These are phyloP conservation scores for Lepus europaeus DNA, from an alignment of 2,113 vertebrate species.

Conservation along the genomic window DNA sequence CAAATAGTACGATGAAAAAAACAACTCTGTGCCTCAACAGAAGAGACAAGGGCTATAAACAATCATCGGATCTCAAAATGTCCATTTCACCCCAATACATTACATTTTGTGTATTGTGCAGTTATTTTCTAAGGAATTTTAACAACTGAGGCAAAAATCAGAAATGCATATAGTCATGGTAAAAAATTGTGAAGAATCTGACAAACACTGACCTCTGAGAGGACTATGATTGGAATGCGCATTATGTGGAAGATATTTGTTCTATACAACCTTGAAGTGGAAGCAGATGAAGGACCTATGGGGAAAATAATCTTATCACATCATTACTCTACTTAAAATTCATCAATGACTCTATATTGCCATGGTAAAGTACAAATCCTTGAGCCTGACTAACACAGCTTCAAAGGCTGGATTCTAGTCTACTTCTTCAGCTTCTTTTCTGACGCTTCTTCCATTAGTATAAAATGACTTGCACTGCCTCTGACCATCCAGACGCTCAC, in stretches of 20 bases:
- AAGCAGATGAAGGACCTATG: background rate
- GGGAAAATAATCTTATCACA: background rate
- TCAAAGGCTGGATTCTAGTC: background rate
- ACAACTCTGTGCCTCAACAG: too few species aligned
- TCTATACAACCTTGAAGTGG: background rate
- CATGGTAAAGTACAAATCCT: background rate
- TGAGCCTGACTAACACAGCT: background rate
- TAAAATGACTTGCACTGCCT: background rate
- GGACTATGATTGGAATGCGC: background rate
- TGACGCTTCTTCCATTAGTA: background rate
- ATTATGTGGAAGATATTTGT: background rate
- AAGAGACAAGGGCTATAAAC: too few species aligned
- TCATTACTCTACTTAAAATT: slow-evolving; percentile 8
- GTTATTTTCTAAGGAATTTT: background rate
- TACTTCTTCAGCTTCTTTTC: background rate
- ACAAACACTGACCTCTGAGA: background rate
- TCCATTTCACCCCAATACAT: too few species aligned
- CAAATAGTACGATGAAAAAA: too few species aligned
- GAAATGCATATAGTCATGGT: background rate
- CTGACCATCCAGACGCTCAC: background rate
- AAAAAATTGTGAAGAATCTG: background rate
- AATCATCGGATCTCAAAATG: too few species aligned
- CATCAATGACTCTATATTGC: background rate
- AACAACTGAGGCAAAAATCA: background rate
- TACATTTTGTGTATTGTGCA: too few species aligned